Evolutionary conservation across 2,888 invertebrate species (phyloP).

Genomic region (Synanthedon formicaeformis): DNA sequence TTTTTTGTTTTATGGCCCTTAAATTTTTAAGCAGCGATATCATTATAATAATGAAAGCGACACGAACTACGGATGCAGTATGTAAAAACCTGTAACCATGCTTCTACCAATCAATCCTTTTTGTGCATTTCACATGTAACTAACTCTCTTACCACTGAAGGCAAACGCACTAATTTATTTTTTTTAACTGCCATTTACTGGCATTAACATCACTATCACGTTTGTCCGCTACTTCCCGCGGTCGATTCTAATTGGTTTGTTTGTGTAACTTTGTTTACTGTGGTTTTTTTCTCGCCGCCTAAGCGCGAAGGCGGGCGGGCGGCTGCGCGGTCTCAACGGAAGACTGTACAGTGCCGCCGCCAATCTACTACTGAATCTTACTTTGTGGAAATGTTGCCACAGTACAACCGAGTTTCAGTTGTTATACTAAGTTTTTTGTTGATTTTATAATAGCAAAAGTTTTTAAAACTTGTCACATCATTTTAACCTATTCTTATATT

Average conservation of each 20-base stretch:
- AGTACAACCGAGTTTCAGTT: too few relatives aligned
- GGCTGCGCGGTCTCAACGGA: conserved; percentile 14
- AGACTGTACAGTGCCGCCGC: conserved; percentile 30
- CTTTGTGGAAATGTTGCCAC: too few relatives aligned
- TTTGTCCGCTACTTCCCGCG: conserved; percentile 11
- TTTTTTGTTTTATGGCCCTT: too few relatives aligned
- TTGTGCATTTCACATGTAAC: conserved; percentile 8
- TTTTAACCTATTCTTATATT: too few relatives aligned
- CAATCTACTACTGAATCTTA: conserved; percentile 37
- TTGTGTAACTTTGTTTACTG: conserved; percentile 19
- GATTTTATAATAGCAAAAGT: too few relatives aligned
- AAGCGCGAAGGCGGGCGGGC: conserved; percentile 10
- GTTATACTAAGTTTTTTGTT: too few relatives aligned
- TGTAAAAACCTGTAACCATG: conserved; percentile 65
- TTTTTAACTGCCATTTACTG: conserved; percentile 50
- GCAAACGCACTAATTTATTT: conserved; percentile 57
- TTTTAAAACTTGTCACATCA: too few relatives aligned
- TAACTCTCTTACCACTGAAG: conserved; percentile 55
- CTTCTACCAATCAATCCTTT: conserved; percentile 13
- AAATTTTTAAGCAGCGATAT: too few relatives aligned
- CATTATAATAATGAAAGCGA: too few relatives aligned
- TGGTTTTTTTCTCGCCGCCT: conserved; percentile 16
- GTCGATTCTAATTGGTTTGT: conserved; percentile 11
- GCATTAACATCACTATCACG: conserved; percentile 18
- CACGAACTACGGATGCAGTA: conserved; percentile 28